Conservation (phyloP, 2,888 invertebrate species). For the Osmoderma eremita region DNA sequence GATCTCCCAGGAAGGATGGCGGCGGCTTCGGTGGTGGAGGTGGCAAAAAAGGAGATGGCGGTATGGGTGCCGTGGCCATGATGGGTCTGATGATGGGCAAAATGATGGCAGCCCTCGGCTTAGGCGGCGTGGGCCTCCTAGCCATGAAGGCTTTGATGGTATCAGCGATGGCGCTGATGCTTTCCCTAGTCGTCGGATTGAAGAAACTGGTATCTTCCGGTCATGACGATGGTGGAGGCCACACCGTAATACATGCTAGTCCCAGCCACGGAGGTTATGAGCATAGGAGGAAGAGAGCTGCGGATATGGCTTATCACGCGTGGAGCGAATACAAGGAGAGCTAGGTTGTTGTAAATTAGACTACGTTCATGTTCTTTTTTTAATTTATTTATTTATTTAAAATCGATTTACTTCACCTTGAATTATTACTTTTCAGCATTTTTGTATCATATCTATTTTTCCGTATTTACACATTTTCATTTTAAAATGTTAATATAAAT, state of each 20-base stretch:
- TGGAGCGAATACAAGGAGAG: conserved; percentile 62
- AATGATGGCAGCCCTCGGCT: conserved; percentile 78
- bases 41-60: conserved; percentile 62
- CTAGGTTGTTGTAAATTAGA: conserved; percentile 40
- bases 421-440: background rate
- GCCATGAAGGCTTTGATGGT: conserved; percentile 75
- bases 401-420: too few species aligned
- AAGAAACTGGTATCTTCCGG: conserved; percentile 75
- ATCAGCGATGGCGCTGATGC: conserved; percentile 78
- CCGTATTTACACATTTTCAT: too few species aligned
- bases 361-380: conserved; percentile 41
- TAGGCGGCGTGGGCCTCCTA: conserved; percentile 78
- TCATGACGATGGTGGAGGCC: conserved; percentile 62
- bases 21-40: conserved; percentile 65
- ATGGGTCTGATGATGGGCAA: conserved; percentile 82
- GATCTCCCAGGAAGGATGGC: conserved; percentile 62
- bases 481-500: background rate
- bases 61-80: conserved; percentile 68
- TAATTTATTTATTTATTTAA: conserved; percentile 46
- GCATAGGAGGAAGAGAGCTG: conserved; percentile 63
- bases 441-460: conserved; percentile 26
- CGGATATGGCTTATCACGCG: conserved; percentile 61
- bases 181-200: conserved; percentile 78
- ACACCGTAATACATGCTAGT: conserved; percentile 66
- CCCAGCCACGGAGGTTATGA: conserved; percentile 66